Evolutionary conservation across 2,797 vertebrate species (phyloP), one percentile per base, ranked within the genome.

Genomic region (Phataginus tetradactyla): DNA sequence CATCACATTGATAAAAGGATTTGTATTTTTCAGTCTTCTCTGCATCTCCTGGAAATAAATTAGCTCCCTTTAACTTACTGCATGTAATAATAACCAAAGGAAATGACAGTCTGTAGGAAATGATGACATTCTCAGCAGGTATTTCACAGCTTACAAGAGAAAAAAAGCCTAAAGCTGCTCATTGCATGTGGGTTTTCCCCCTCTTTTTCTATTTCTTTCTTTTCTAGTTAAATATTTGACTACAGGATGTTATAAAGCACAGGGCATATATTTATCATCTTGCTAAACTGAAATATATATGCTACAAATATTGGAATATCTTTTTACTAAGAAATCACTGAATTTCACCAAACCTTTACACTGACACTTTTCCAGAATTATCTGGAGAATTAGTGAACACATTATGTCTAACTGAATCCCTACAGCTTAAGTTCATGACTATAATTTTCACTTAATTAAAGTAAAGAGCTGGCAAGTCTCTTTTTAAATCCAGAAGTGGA

Each of bases 21-120:
- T 79, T 94, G 5, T 42, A 32, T 4, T 51, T 86, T 13, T 34
- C 29, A 75, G 27, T 27, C 57, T 80, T 71, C 6, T 27, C 21
- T 68, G 18, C 13, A 39, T 69, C 57, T 85, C 42, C 91, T 87
- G 27, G 64, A 86, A 93, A 84, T 37, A 71, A 17, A 86, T 75
- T 89, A 61, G 39, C 23, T 89, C 49, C 17, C 66, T n/a, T 86
- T 96, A 95, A 93, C 32, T 79, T 80, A 79, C 17, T 68, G 34
- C 6, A 61, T 75, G 13, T 61, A 95, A 34, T 92, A 81, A 93
- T 86, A 86, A 61, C 49, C 61, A 68, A 81, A 85, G 37, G 14
- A 81, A 91, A 90, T 64, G 37, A 83, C 59, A 91, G 12, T 59
- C 45, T 90, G 8, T 94, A 83, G 84, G 64, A 91, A 90, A 91